A percentile compares a stretch with the other conserved stretches of the same genome.
Conservation (phyloP, 2,888 invertebrate species). For the Epistrophe grossulariae region DNA sequence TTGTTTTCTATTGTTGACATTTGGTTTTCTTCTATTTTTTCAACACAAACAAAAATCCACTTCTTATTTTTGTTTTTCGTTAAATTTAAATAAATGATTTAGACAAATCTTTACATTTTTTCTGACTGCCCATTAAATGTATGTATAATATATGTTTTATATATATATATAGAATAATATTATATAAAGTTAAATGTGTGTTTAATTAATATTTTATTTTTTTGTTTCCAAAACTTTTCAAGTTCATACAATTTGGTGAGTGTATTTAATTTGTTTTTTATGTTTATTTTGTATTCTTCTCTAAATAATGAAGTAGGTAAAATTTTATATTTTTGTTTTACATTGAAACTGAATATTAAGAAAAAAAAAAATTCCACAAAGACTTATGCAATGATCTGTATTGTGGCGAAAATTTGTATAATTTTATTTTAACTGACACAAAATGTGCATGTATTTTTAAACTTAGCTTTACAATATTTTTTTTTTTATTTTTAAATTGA, state of each 20-base stretch:
- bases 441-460: slow-evolving; percentile 29
- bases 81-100: slow-evolving; percentile 76
- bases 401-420: slow-evolving; percentile 31
- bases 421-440: slow-evolving; percentile 46
- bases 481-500: slow-evolving; percentile 13
- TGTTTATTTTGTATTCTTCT: slow-evolving; percentile 48
- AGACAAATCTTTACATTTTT: slow-evolving; percentile 79
- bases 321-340: slow-evolving; percentile 30
- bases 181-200: slow-evolving; percentile 76
- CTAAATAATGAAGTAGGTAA: slow-evolving; percentile 50
- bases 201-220: slow-evolving; percentile 72
- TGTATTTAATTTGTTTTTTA: slow-evolving; percentile 6
- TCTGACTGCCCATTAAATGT: slow-evolving; percentile 79
- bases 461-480: slow-evolving; percentile 23
- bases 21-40: slow-evolving; percentile 7
- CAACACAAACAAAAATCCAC: slow-evolving; percentile 11
- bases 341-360: slow-evolving; percentile 25
- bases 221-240: slow-evolving; percentile 56
- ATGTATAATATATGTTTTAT: slow-evolving; percentile 63
- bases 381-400: slow-evolving; percentile 46
- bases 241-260: slow-evolving; percentile 56
- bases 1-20: slow-evolving; percentile 30
- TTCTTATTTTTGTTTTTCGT: slow-evolving; percentile 35
- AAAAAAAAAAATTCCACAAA: slow-evolving; percentile 52
- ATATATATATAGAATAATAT: slow-evolving; percentile 74